Evolutionary conservation across 2,113 vertebrate species (phyloP).

Genomic region (Phasianus colchicus): DNA sequence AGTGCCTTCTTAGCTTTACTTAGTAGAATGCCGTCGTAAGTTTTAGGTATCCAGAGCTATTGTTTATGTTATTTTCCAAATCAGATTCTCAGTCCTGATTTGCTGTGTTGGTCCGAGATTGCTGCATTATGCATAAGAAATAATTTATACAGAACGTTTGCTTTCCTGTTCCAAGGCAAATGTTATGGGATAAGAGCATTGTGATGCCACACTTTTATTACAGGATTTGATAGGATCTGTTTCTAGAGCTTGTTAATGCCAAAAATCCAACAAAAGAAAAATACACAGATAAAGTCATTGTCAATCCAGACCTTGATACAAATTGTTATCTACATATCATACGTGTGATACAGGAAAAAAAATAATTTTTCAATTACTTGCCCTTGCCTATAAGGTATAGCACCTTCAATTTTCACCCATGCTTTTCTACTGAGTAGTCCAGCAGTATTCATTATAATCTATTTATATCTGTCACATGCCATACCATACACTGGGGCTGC

Average conservation of each 20-base stretch:
- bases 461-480: neutral
- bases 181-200: neutral
- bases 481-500: neutral
- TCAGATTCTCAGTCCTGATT: neutral
- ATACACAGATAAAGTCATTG: neutral
- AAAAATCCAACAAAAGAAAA: neutral
- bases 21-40: neutral
- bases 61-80: neutral
- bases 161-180: neutral
- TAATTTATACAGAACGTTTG: neutral
- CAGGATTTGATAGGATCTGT: neutral
- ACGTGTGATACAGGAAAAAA: neutral
- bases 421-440: neutral
- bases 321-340: neutral
- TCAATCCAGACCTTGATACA: neutral
- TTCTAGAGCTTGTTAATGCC: neutral
- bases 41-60: neutral
- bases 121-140: neutral
- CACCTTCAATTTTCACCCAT: neutral
- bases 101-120: neutral
- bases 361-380: neutral
- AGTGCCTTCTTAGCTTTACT: neutral
- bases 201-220: neutral
- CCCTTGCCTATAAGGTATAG: neutral
- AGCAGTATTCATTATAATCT: neutral